Evolutionary conservation across 2,113 vertebrate genomes (phyloP), one percentile per base, ranked within the genome.

Genomic region (Tetraodon nigroviridis): DNA sequence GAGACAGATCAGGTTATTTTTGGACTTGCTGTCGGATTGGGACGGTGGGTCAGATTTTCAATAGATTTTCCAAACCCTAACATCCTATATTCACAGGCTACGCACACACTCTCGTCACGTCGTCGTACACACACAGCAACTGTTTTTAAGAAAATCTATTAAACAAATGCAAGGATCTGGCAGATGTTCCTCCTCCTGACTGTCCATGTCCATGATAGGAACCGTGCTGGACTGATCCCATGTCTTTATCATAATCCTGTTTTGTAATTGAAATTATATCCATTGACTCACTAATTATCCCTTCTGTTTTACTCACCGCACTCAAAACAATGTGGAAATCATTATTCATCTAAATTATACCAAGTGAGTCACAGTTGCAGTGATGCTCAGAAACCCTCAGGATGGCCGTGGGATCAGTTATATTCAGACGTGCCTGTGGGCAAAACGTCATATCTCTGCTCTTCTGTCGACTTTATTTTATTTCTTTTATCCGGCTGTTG

Each of bases 1-100:
- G 32, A 37, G 32, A 37, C 8, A 37, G 12, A 37, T 37, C 32
- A 60, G 69, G 64, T 63, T 79, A 73, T 73, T 79, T 57, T 76
- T 48, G 58, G 66, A 58, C 37, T 18, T 46, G 51, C 64, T 73
- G 68, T 67, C 32, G 11, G 32, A 37, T 37, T 8, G 32, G 29
- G 29, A 32, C 29, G 8, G 29, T 32, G 8, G 29, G 32, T 37
- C 32, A 37, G 32, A 37, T 37, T 37, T 27, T 37, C 32, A 37
- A 37, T 37, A 37, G 32, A 37, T 37, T 37, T 12, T 4, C 32
- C 10, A 37, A 37, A n/a, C n/a, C 32, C 12, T 10, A 37, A 37
- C 32, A 37, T 2, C 32, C 8, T 10, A 37, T 37, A 37, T 37
- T 8, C 32, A 37, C 32, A 29, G 4, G 27, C 27, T 29, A n/a